Conservation (phyloP, 2,113 vertebrate species). For the Sminthopsis crassicaudata region DNA sequence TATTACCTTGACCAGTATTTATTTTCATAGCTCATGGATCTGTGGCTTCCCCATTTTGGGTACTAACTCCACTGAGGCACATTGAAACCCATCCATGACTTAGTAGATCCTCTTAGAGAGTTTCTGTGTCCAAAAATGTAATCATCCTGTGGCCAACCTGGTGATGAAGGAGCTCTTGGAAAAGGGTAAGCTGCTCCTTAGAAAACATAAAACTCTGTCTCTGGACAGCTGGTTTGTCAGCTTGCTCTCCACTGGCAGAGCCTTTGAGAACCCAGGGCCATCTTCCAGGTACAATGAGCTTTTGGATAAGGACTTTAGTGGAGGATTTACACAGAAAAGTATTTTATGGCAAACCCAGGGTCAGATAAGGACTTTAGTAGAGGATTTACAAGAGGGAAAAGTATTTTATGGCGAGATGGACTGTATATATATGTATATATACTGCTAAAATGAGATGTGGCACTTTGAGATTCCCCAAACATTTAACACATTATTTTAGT, state of each 20-base stretch:
- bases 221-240: neutral
- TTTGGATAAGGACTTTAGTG: neutral
- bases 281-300: neutral
- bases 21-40: neutral
- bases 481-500: too few relatives aligned
- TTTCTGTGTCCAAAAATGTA: neutral
- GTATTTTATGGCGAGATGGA: neutral
- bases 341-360: neutral
- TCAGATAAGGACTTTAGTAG: neutral
- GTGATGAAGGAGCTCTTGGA: neutral
- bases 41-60: neutral
- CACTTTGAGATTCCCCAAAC: too few relatives aligned
- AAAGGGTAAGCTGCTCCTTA: neutral
- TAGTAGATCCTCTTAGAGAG: neutral
- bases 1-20: neutral
- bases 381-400: neutral
- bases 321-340: neutral
- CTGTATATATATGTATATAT: neutral
- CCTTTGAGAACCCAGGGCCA: neutral
- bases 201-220: neutral
- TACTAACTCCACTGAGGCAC: neutral
- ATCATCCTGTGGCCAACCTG: neutral
- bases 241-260: neutral
- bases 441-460: too few relatives aligned
- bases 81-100: neutral